A percentile compares a stretch with the other conserved stretches of the same genome.
These are phyloP conservation scores for Trypoxylus dichotomus DNA, from an alignment of 1,140 invertebrate genomes.

Conservation along the genomic window DNA sequence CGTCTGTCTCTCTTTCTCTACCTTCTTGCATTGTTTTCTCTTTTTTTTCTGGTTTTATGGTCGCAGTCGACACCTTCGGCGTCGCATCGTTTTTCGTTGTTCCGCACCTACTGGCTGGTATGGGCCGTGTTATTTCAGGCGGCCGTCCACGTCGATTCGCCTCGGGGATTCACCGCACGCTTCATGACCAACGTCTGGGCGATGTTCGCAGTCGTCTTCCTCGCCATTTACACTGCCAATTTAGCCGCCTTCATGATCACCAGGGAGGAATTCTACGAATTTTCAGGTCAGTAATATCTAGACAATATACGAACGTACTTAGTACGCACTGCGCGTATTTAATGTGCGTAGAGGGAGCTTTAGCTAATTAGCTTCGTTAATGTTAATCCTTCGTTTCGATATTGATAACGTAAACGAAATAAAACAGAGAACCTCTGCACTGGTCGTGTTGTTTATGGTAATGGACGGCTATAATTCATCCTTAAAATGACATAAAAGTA, in stretches of 20 bases:
- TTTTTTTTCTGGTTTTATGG: constrained; percentile 30
- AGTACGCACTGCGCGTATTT: no score
- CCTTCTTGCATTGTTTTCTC: neutral
- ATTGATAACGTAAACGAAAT: no score
- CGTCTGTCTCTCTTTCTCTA: no score
- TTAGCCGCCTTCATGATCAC: constrained; percentile 99
- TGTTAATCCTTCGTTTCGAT: no score
- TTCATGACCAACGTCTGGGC: constrained; percentile 99
- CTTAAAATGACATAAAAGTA: no score
- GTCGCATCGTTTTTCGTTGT: constrained; percentile 90
- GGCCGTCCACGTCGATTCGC: constrained; percentile 94
- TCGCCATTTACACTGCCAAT: constrained; percentile 96
- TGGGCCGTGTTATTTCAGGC: constrained; percentile 98
- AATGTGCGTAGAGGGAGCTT: no score
- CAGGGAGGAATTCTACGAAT: constrained; percentile 94
- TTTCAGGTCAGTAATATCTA: constrained; percentile 61
- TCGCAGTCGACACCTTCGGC: constrained; percentile 60
- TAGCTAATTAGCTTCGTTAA: no score
- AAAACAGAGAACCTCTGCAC: no score
- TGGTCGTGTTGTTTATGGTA: no score
- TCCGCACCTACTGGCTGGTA: constrained; percentile 98
- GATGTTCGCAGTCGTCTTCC: constrained; percentile 93
- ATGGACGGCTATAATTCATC: no score
- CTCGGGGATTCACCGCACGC: constrained; percentile 87
- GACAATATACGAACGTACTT: no score